Percentiles rank a stretch among this genome's conserved stretches.
phyloP scores from a whole-genome alignment of 2,888 invertebrate species.

The Pycnomerus fuliginosus region DNA sequence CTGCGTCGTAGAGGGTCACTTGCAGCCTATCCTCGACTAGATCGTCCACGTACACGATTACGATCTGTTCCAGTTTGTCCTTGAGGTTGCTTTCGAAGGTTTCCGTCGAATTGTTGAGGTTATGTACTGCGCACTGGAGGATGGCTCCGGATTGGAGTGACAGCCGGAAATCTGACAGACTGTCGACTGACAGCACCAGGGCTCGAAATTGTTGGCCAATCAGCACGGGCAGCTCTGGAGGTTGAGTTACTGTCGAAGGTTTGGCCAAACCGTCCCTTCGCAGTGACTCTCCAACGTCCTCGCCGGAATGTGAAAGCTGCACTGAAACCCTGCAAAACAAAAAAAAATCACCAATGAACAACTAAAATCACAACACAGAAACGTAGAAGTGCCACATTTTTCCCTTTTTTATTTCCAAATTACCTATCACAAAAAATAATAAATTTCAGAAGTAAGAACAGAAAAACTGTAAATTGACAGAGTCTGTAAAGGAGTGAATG shows the following conservation, averaged over 20 bases:
- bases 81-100: slow-evolving; percentile 57
- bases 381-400: too few species aligned
- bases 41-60: slow-evolving; percentile 54
- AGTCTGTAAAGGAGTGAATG: too few species aligned
- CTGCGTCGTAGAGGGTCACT: slow-evolving; percentile 63
- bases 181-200: slow-evolving; percentile 50
- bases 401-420: too few species aligned
- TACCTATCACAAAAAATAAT: slow-evolving; percentile 17
- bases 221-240: slow-evolving; percentile 49
- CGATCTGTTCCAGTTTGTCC: slow-evolving; percentile 53
- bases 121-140: slow-evolving; percentile 56
- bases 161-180: slow-evolving; percentile 51
- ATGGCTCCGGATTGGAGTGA: slow-evolving; percentile 53
- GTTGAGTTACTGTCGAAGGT: slow-evolving; percentile 1
- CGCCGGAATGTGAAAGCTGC: slow-evolving; percentile 33
- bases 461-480: too few species aligned
- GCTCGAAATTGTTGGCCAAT: slow-evolving; percentile 53
- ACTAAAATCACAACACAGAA: too few species aligned
- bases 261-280: slow-evolving; percentile 38
- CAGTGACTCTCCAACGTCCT: slow-evolving; percentile 36
- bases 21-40: slow-evolving; percentile 57
- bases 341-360: too few species aligned
- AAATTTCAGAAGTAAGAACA: too few species aligned
- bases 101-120: slow-evolving; percentile 52
- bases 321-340: slow-evolving; percentile 36